Evolutionary conservation across 2,888 invertebrate genomes (phyloP), one percentile per base, ranked within the genome.

Genomic region (Lasioglossum calceatum): DNA sequence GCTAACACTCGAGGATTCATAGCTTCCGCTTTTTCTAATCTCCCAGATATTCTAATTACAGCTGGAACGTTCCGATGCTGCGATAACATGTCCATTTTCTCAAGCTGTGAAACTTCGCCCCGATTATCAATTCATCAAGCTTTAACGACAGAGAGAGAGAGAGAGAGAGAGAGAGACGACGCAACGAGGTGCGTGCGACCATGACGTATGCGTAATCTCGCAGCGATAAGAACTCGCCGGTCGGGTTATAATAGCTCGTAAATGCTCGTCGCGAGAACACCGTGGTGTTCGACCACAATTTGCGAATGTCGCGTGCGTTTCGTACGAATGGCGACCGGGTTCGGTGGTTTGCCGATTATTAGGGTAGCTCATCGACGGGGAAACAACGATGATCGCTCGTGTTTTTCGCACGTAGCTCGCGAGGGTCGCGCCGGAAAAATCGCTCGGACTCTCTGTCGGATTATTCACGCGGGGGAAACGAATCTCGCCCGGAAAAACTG

Each of bases 191-290:
- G 10, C 74, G 61, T 58, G 58, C 12, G 19, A 61, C 75, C 75
- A 71, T 44, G 75, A 78, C 58, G 75, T 42, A 58, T n/a, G 47
- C 82, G 75, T 78, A 84, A 82, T 82, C 82, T 75, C 7, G 71
- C 23, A 23, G 42, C 78, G 82, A 85, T 82, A 78, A 82, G 78
- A 82, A 84, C 67, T 74, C 81, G 76, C 75, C 42, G 50, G 77
- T 36, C 54, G 73, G 81, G 81, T 81, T 81, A 74, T 76, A 50
- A 50, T 23, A 79, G 84, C 84, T 84, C 81, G 84, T 81, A 81
- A 84, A 82, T 70, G 82, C 47, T 71, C 23, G 36, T 39, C 76
- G 73, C 77, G 82, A 36, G 76, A 32, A n/a, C n/a, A n/a, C 10
- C 14, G 16, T n/a, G 71, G 42, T 61, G 81, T 82, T 14, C 73